A percentile compares a stretch with the other conserved stretches of the same genome.
These are phyloP conservation scores for Atherix ibis DNA, from an alignment of 2,888 invertebrate species.

Conservation along the genomic window DNA sequence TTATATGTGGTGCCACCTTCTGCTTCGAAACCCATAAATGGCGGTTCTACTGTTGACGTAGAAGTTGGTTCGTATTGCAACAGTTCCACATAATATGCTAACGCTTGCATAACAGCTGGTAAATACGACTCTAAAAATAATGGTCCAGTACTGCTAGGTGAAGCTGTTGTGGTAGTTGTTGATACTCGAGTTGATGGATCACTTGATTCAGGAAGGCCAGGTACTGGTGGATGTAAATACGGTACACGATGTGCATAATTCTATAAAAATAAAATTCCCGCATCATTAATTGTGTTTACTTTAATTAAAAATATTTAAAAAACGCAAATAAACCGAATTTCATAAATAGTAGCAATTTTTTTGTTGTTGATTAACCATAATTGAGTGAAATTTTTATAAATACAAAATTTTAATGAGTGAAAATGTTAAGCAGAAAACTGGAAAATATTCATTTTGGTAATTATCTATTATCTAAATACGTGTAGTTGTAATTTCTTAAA, in stretches of 20 bases:
- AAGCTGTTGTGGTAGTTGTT: neutral
- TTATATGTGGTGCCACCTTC: constrained; percentile 8
- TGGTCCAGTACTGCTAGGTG: constrained; percentile 6
- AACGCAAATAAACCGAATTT: neutral
- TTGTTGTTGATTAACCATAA: no score
- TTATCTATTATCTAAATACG: no score
- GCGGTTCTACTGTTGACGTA: constrained; percentile 29
- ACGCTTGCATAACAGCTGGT: constrained; percentile 31
- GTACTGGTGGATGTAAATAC: constrained; percentile 7
- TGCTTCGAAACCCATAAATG: constrained; percentile 19
- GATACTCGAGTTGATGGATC: constrained; percentile 4
- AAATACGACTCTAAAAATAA: constrained; percentile 26
- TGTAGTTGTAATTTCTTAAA: no score
- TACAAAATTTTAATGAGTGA: no score
- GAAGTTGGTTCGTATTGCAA: constrained; percentile 28
- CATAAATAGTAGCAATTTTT: no score
- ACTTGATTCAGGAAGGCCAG: constrained; percentile 7
- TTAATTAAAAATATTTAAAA: neutral
- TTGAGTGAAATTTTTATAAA: no score
- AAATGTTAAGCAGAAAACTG: no score
- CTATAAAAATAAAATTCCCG: constrained; percentile 2
- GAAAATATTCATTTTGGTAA: no score
- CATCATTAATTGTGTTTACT: neutral
- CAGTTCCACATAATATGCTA: constrained; percentile 31
- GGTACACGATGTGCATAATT: constrained; percentile 1